Evolutionary conservation across 2,797 vertebrate species (phyloP).

Genomic region (Amniataba percoides): DNA sequence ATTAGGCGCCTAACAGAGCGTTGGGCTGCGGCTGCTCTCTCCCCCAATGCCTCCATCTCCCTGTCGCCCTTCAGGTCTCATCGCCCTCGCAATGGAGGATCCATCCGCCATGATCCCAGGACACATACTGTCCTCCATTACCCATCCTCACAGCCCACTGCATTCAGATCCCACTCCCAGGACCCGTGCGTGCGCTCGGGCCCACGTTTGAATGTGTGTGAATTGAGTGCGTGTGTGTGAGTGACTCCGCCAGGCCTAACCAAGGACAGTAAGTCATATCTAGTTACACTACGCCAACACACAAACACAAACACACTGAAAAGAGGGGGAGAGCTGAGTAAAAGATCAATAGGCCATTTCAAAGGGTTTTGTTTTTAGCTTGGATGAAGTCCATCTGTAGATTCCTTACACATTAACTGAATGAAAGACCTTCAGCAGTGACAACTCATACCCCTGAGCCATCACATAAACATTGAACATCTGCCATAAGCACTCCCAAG

Average conservation of each 20-base stretch:
- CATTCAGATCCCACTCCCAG: slow-evolving; percentile 64
- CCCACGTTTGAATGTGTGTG: slow-evolving; percentile 61
- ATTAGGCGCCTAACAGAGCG: slow-evolving; percentile 87
- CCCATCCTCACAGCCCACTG: slow-evolving; percentile 80
- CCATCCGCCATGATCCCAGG: slow-evolving; percentile 82
- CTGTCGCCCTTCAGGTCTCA: slow-evolving; percentile 86
- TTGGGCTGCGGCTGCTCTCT: slow-evolving; percentile 80
- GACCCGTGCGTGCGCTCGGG: slow-evolving; percentile 46
- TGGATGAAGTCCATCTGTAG: slow-evolving; percentile 87
- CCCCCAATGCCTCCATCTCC: slow-evolving; percentile 82
- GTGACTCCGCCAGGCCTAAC: slow-evolving; percentile 42
- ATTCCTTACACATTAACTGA: slow-evolving; percentile 80
- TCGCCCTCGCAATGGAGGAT: slow-evolving; percentile 84
- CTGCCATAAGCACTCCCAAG: slow-evolving; percentile 85
- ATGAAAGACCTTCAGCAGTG: slow-evolving; percentile 72
- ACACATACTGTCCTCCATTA: slow-evolving; percentile 85
- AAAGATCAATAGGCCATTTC: slow-evolving; percentile 79
- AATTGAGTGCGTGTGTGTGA: slow-evolving; percentile 18
- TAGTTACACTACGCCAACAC: slow-evolving; percentile 42
- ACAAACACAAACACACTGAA: slow-evolving; percentile 22
- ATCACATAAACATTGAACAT: slow-evolving; percentile 86
- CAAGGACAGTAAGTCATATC: slow-evolving; percentile 67
- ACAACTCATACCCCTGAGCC: slow-evolving; percentile 79
- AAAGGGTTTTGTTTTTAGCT: slow-evolving; percentile 88
- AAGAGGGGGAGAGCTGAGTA: slow-evolving; percentile 47